phyloP scores from a whole-genome alignment of 2,113 vertebrate genomes.

The Glaucidium brasilianum region DNA sequence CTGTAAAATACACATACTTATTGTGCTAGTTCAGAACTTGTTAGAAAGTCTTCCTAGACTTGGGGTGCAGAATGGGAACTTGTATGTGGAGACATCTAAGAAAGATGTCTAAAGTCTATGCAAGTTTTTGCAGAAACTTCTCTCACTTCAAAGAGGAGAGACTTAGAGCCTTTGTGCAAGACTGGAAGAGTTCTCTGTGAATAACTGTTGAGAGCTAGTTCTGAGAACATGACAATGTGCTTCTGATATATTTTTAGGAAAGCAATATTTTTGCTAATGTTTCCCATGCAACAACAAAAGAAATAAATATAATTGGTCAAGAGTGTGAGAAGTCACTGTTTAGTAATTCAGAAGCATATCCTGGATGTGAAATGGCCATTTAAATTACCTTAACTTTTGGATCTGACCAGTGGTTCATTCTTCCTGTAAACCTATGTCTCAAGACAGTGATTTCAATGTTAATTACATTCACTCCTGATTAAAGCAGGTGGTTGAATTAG shows the following conservation, averaged over 20 bases:
- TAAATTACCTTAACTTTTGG: background rate
- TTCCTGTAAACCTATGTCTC: background rate
- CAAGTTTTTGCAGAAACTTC: background rate
- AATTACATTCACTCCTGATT: conserved; percentile 13
- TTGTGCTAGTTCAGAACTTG: background rate
- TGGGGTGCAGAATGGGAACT: background rate
- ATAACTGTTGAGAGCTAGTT: background rate
- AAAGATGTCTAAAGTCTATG: background rate
- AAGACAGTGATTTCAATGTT: conserved; percentile 11
- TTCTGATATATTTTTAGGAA: background rate
- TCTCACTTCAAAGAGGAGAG: background rate
- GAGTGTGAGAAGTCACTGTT: background rate
- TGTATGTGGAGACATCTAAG: background rate
- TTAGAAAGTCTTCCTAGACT: background rate
- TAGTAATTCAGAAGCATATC: background rate
- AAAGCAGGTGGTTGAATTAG: conserved; percentile 18
- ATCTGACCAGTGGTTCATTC: background rate
- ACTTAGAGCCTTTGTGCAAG: background rate
- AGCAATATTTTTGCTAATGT: background rate
- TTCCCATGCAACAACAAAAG: background rate
- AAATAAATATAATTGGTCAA: background rate
- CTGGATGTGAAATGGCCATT: background rate
- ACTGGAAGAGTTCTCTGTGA: background rate
- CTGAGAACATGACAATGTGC: background rate
- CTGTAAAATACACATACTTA: background rate